Conservation (phyloP, 2,888 invertebrate species). For the Caenorhabditis japonica region DNA sequence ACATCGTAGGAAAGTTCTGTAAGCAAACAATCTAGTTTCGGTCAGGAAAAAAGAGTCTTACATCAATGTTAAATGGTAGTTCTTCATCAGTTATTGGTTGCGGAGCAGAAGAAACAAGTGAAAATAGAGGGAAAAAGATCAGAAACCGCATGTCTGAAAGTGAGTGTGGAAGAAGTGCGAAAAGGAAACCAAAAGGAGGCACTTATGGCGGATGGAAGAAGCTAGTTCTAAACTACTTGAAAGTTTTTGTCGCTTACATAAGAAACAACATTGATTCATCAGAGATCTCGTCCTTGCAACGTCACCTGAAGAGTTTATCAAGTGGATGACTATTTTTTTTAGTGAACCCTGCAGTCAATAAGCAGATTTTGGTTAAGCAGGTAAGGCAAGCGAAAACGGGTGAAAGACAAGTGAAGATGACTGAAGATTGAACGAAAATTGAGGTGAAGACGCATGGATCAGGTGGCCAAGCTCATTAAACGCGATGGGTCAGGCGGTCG, state of each 20-base stretch:
- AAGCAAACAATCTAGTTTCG: neutral
- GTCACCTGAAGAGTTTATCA: constrained; percentile 45
- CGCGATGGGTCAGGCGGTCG: constrained; percentile 32
- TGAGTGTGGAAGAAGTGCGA: constrained; percentile 37
- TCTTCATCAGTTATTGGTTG: constrained; percentile 22
- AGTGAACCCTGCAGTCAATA: neutral
- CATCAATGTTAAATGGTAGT: constrained; percentile 41
- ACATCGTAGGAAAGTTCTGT: constrained; percentile 27
- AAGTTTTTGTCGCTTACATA: constrained; percentile 33
- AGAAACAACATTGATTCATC: constrained; percentile 36
- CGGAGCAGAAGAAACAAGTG: constrained; percentile 16
- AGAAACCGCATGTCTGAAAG: constrained; percentile 46
- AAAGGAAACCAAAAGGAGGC: constrained; percentile 41
- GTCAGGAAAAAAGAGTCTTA: constrained; percentile 1
- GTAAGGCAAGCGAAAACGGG: constrained; percentile 6
- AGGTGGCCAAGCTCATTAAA: constrained; percentile 46
- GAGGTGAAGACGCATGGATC: constrained; percentile 12
- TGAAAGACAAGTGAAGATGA: constrained; percentile 9
- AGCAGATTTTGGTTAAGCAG: constrained; percentile 4
- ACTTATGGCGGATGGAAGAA: constrained; percentile 40
- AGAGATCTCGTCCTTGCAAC: constrained; percentile 42
- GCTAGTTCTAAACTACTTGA: constrained; percentile 49
- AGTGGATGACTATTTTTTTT: constrained; percentile 23
- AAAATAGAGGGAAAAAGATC: constrained; percentile 23
- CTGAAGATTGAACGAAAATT: constrained; percentile 18